Evolutionary conservation across 2,797 vertebrate species (phyloP).

Genomic region (Pipistrellus pipistrellus): DNA sequence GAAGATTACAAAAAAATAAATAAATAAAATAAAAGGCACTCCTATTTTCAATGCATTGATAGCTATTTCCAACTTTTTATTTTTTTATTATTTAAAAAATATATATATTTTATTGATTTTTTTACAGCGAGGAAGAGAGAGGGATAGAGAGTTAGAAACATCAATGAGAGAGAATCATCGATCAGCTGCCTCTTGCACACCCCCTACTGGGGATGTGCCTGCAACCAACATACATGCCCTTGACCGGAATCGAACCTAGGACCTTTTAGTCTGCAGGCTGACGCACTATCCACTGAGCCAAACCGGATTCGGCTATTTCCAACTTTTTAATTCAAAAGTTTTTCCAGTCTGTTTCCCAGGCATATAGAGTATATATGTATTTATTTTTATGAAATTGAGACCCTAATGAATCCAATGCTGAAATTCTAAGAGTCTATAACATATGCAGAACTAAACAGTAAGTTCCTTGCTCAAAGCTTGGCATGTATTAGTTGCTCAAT

Average conservation of each 20-base stretch:
- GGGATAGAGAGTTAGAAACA: too few species aligned
- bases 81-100: too few species aligned
- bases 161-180: too few species aligned
- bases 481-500: neutral
- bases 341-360: neutral
- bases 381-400: neutral
- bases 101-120: too few species aligned
- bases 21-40: neutral
- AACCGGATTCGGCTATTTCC: too few species aligned
- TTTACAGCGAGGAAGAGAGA: too few species aligned
- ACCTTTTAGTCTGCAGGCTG: too few species aligned
- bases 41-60: neutral
- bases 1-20: neutral
- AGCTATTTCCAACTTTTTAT: neutral
- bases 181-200: too few species aligned
- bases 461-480: neutral
- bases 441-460: neutral
- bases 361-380: neutral
- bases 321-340: neutral
- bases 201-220: too few species aligned
- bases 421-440: slow-evolving; percentile 9
- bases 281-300: too few species aligned
- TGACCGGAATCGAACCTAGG: too few species aligned
- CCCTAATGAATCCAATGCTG: neutral
- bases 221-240: too few species aligned